Evolutionary conservation across 1,140 invertebrate species (phyloP).

Genomic region (Homalodisca vitripennis): DNA sequence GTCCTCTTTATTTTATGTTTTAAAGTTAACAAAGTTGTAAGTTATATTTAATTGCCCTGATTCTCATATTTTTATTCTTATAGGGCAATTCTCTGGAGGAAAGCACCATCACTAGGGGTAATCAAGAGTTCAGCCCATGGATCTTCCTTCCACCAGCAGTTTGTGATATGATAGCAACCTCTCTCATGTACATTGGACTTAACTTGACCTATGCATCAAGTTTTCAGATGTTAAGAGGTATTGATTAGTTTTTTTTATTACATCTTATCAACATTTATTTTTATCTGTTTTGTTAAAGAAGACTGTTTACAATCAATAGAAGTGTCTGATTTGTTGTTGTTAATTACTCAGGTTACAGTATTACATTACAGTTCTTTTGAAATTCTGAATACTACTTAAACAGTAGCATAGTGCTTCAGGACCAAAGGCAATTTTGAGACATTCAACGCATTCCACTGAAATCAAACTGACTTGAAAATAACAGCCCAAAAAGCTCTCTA

Average conservation of each 20-base stretch:
- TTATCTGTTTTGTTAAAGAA: not conserved
- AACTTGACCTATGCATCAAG: slow-evolving; percentile 91
- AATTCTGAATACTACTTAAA: too few relatives aligned
- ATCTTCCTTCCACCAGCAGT: slow-evolving; percentile 82
- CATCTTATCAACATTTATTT: not conserved
- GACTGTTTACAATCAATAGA: not conserved
- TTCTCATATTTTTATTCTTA: slow-evolving; percentile 33
- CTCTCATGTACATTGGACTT: slow-evolving; percentile 87
- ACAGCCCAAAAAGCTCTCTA: too few relatives aligned
- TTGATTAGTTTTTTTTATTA: too few relatives aligned
- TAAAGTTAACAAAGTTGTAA: not conserved
- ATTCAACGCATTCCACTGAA: too few relatives aligned
- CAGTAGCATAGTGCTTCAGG: too few relatives aligned
- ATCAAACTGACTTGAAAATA: too few relatives aligned
- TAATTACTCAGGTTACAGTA: too few relatives aligned
- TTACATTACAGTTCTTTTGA: too few relatives aligned
- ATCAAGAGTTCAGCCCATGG: slow-evolving; percentile 72
- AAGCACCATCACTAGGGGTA: slow-evolving; percentile 61
- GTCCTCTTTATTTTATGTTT: not conserved
- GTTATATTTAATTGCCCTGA: not conserved
- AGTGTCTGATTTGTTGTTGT: too few relatives aligned
- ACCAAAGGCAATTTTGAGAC: too few relatives aligned
- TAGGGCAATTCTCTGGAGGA: slow-evolving; percentile 58
- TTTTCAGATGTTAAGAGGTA: slow-evolving; percentile 95
- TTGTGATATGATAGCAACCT: slow-evolving; percentile 81